These are phyloP conservation scores for Chrysogorgia sp. DNA, from an alignment of 92 coral and sea anemone genomes.

Conservation along the genomic window DNA sequence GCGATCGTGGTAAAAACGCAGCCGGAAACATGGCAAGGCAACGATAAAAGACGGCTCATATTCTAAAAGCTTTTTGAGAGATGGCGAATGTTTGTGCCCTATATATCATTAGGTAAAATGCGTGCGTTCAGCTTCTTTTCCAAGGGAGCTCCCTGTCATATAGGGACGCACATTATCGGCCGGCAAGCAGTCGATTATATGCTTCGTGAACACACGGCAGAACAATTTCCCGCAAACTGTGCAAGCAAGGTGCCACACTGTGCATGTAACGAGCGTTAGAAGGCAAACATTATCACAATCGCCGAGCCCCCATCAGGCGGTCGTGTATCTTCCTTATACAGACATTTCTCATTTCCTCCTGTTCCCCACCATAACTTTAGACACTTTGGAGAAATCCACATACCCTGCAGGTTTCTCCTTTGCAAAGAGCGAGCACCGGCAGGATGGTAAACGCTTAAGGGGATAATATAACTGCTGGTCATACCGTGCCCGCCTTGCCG, in stretches of 20 bases:
- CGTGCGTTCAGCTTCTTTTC: neutral
- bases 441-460: constrained; percentile 30
- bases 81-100: neutral
- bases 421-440: constrained; percentile 31
- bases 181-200: neutral
- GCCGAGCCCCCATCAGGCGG: constrained; percentile 21
- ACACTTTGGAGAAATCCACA: constrained; percentile 39
- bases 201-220: neutral
- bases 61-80: neutral
- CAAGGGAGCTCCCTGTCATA: neutral
- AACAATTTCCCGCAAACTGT: constrained; percentile 18
- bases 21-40: constrained; percentile 2
- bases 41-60: constrained; percentile 10
- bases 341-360: constrained; percentile 39
- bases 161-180: neutral
- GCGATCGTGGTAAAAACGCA: neutral
- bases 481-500: constrained; percentile 42
- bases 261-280: constrained; percentile 33
- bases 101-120: neutral
- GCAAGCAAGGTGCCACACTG: constrained; percentile 23
- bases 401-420: constrained; percentile 40
- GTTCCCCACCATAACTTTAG: constrained; percentile 32
- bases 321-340: constrained; percentile 23
- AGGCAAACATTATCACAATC: constrained; percentile 32
- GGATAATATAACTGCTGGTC: neutral